Evolutionary conservation across 2,113 vertebrate species (phyloP).

Genomic region (Ceratotherium simum): DNA sequence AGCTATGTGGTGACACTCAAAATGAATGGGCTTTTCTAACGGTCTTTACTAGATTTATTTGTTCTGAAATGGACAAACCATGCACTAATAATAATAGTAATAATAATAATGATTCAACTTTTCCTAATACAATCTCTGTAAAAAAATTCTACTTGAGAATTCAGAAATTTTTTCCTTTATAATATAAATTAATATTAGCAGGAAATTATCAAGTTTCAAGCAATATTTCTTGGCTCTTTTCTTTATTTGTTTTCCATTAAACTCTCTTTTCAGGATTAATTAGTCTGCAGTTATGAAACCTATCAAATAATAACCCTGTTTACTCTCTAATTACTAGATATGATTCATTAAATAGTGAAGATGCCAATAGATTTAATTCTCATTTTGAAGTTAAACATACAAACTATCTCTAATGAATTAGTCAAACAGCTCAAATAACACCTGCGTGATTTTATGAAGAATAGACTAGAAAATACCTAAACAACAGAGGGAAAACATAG

Average conservation of each 20-base stretch:
- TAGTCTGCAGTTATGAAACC: neutral
- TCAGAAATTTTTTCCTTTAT: neutral
- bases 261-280: constrained; percentile 4
- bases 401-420: neutral
- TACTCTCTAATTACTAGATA: neutral
- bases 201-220: constrained; percentile 21
- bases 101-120: neutral
- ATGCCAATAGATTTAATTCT: neutral
- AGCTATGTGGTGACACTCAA: neutral
- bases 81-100: neutral
- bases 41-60: neutral
- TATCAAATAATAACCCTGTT: neutral
- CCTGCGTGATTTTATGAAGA: neutral
- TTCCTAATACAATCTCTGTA: neutral
- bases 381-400: constrained; percentile 6
- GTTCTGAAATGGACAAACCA: neutral
- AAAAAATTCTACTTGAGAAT: neutral
- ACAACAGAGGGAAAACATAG: neutral
- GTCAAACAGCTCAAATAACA: constrained; percentile 6
- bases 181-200: constrained; percentile 19
- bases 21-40: neutral
- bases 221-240: neutral
- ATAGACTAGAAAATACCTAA: neutral
- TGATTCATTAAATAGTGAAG: neutral
- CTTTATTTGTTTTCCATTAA: constrained; percentile 16